Base-by-base conservation (phyloP, 2,888 invertebrate genomes). In the Drosophila antonietae region DNA sequence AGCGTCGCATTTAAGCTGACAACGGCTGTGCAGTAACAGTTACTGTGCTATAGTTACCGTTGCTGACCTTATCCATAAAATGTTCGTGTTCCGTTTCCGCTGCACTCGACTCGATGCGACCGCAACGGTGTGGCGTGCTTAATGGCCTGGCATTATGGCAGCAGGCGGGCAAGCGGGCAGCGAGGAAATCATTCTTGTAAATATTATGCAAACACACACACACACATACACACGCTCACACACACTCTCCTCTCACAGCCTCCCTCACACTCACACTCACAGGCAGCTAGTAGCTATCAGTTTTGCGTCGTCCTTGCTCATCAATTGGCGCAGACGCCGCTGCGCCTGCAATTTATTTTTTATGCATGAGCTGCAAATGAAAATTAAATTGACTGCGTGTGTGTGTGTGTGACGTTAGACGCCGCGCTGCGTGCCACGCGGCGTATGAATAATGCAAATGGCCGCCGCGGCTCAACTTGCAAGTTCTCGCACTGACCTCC, bases 341-440 rank as follows among this genome's bases (percentile, higher is more conserved):
- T 55, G 55, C 62, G 74, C 52, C 63, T 73, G 80, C 65, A 80
- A 73, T 73, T 81, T 68, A 82, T 84, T 83, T 74, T 85, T 82
- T 88, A 86, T 86, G 81, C 76, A 84, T 86, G 77, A 73, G 73
- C 75, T 79, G 77, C 62, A 86, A 88, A 85, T 88, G 81, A 81
- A 88, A 86, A 81, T 86, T 85, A 86, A 84, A 88, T 85, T 83
- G 84, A 79, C 68, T 85, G 28, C 28, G 28, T 28, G 28, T 28
- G 28, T 28, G 28, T 28, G 28, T 28, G 84, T 88, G 83, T 68
- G 56, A 52, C 65, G 62, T 65, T 61, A 79, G 78, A 59, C 28
- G 49, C 8, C 51, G 49, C 43, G 37, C 5, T 44, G 78, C 56
- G 47, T 62, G 65, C 61, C 68, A 71, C 68, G 20, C 75, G 68